Base-by-base conservation (phyloP, 2,797 vertebrate species). In the Alfaro cultratus region DNA sequence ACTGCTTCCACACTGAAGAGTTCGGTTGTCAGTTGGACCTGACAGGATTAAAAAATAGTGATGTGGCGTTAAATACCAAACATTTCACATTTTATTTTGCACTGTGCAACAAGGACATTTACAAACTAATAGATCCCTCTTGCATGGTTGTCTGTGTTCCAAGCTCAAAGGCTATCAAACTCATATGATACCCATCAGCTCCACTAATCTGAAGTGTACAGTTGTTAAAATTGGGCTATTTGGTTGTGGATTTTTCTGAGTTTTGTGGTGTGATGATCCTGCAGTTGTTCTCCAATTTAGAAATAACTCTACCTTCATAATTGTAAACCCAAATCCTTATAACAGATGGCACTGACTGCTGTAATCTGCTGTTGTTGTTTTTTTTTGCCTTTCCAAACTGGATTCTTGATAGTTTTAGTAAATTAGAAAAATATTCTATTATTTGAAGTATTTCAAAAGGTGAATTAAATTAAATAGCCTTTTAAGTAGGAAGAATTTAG, bases 201-300 rank as follows among this genome's bases (percentile, higher is more conserved):
- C 91, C 83, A 80, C 89, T 93, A 93, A 94, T 94, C 92, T 93
- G 76, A 84, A 81, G 85, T 75, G 74, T 83, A 90, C 92, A 93
- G 92, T 93, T 94, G 94, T 88, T 86, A 93, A 94, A 95, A 94
- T 91, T 93, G 76, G 83, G 34, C 85, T 4, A 73, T 83, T 82
- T 31, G 79, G 87, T 62, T 46, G 78, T 41, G 73, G 85, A 86
- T 83, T 82, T 83, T 80, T 67, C 71, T 53, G 73, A 79, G 79
- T 41, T 80, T 71, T 76, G 16, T 36, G 80, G 36, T 45, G 29
- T 31, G 57, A 31, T 29, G 7, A 93, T 94, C 91, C 83, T 82
- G 83, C 93, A 94, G 93, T 94, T 95, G 92, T 89, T 91, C 79
- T 70, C 60, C 83, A 86, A 85, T 92, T 93, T 92, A 80, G 76